Evolutionary conservation across 1,140 invertebrate genomes (phyloP).

Genomic region (Drosophila pallidifrons): DNA sequence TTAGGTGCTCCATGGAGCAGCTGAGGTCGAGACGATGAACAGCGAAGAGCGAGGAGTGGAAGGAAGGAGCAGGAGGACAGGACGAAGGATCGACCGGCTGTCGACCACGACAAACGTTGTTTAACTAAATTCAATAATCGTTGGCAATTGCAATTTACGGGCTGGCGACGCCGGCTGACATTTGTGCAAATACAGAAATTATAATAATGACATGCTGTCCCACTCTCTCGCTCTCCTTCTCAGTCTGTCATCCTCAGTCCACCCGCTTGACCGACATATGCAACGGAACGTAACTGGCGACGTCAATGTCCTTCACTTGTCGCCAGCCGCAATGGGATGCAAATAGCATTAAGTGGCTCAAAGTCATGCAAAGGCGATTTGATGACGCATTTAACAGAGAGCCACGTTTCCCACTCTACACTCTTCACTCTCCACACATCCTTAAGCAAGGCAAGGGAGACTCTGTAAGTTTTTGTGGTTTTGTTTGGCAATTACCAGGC

Average conservation of each 20-base stretch:
- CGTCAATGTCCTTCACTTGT: conserved; percentile 51
- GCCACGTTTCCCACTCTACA: neutral
- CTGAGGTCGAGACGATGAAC: conserved; percentile 2
- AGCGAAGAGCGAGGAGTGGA: neutral
- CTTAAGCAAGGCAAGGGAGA: neutral
- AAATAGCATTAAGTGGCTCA: conserved; percentile 77
- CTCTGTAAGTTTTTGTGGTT: conserved; percentile 69
- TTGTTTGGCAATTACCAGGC: conserved; percentile 62
- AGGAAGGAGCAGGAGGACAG: neutral
- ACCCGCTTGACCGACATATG: conserved; percentile 58
- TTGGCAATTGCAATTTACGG: conserved; percentile 84
- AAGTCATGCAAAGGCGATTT: conserved; percentile 78
- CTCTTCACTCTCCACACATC: no score
- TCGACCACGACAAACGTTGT: conserved; percentile 77
- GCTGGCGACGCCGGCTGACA: conserved; percentile 66
- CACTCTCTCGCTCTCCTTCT: neutral
- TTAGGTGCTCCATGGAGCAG: conserved; percentile 46
- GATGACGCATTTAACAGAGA: conserved; percentile 49
- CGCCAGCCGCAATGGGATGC: conserved; percentile 59
- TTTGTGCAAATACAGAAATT: conserved; percentile 84
- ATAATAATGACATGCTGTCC: conserved; percentile 77
- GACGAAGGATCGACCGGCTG: conserved; percentile 3
- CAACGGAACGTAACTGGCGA: conserved; percentile 52
- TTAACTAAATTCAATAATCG: conserved; percentile 85
- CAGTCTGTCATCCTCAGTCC: neutral